A percentile compares a stretch with the other conserved stretches of the same genome.
Evolutionary conservation across 2,888 invertebrate species (phyloP).

Genomic region (Chorisops tibialis): DNA sequence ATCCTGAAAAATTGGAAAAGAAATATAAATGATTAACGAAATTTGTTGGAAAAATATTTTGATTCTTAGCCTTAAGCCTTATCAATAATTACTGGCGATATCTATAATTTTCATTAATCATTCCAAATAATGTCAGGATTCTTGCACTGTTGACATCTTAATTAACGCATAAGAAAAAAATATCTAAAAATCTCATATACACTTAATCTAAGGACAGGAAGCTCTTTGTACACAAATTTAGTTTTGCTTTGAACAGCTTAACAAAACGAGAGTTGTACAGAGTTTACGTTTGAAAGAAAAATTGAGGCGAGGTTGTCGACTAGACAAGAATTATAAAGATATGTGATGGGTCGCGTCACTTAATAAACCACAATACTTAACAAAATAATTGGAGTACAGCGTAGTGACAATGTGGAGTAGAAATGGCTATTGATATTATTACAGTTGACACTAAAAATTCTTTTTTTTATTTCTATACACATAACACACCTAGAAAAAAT

Average conservation of each 20-base stretch:
- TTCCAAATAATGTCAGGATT: too few relatives aligned
- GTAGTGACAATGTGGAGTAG: too few relatives aligned
- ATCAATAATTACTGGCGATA: not conserved
- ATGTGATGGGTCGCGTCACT: not conserved
- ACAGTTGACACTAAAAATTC: too few relatives aligned
- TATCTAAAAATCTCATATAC: too few relatives aligned
- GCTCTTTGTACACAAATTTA: constrained; percentile 18
- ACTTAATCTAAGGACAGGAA: constrained; percentile 2
- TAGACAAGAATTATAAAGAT: constrained; percentile 11
- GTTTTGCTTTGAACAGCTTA: not conserved
- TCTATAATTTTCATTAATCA: too few relatives aligned
- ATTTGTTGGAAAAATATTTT: not conserved
- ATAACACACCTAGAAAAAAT: too few relatives aligned
- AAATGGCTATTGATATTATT: too few relatives aligned
- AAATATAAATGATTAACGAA: not conserved
- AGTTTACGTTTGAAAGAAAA: not conserved
- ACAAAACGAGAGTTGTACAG: not conserved
- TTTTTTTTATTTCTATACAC: too few relatives aligned
- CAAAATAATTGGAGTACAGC: too few relatives aligned
- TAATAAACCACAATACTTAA: too few relatives aligned
- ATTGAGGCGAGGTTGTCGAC: constrained; percentile 1
- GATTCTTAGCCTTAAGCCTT: not conserved
- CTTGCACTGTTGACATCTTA: not conserved
- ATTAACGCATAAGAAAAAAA: not conserved
- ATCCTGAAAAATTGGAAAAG: constrained; percentile 2